phyloP scores from a whole-genome alignment of 2,113 vertebrate genomes.

The Polyodon spathula region DNA sequence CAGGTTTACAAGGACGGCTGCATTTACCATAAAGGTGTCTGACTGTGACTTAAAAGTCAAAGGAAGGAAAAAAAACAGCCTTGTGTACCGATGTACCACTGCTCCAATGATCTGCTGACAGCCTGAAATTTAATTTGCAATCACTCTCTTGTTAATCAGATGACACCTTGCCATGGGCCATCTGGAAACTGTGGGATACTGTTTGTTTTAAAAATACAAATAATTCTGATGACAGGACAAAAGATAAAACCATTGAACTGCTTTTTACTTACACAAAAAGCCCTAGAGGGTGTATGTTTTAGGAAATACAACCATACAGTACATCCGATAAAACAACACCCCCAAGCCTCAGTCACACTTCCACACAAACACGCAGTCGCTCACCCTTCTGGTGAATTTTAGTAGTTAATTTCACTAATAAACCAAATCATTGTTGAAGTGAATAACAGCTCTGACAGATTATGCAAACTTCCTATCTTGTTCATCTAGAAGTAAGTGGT shows the following conservation, averaged over 20 bases:
- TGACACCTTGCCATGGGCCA: slow-evolving; percentile 8
- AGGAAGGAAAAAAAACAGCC: neutral
- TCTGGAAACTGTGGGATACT: neutral
- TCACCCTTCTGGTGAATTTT: too few relatives aligned
- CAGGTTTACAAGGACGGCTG: neutral
- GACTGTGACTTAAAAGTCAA: neutral
- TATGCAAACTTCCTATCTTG: too few relatives aligned
- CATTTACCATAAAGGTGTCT: neutral
- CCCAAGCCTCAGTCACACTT: neutral
- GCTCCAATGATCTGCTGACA: neutral
- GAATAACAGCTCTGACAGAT: too few relatives aligned
- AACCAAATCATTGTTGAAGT: too few relatives aligned
- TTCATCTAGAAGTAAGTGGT: too few relatives aligned
- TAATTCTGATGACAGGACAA: slow-evolving; percentile 7
- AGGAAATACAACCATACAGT: slow-evolving; percentile 8
- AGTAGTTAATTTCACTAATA: too few relatives aligned
- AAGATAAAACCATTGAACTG: neutral
- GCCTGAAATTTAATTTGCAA: neutral
- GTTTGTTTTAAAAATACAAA: slow-evolving; percentile 8
- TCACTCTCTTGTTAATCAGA: neutral
- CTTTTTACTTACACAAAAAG: neutral
- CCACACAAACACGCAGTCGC: too few relatives aligned
- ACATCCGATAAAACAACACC: neutral
- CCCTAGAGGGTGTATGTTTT: slow-evolving; percentile 1
- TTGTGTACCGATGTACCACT: neutral